phyloP scores from a whole-genome alignment of 2,888 invertebrate genomes.

The Panzeria rudis region DNA sequence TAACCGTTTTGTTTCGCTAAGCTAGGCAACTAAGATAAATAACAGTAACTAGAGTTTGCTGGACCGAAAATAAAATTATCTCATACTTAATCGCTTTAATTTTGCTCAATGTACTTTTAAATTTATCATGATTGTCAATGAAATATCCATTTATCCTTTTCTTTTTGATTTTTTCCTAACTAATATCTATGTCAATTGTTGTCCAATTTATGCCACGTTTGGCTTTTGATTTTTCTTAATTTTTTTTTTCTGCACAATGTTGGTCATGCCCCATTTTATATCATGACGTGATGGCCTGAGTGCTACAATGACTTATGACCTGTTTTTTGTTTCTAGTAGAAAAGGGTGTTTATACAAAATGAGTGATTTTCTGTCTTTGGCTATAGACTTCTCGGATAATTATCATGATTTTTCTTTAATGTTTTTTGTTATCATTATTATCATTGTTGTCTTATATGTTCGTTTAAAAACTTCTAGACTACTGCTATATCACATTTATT shows the following conservation, averaged over 20 bases:
- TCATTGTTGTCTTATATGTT: neutral
- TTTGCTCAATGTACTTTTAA: neutral
- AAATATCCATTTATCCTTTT: neutral
- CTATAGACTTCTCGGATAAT: conserved; percentile 39
- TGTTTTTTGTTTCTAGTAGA: conserved; percentile 12
- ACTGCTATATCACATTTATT: neutral
- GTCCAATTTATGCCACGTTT: conserved; percentile 21
- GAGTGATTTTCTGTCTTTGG: conserved; percentile 8
- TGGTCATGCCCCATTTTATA: conserved; percentile 49
- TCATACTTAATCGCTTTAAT: neutral
- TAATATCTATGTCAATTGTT: conserved; percentile 39
- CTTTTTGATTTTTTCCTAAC: neutral
- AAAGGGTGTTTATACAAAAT: conserved; percentile 12
- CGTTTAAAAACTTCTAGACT: neutral
- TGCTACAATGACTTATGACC: conserved; percentile 60
- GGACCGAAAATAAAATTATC: neutral
- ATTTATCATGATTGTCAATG: conserved; percentile 10
- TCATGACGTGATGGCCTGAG: conserved; percentile 33
- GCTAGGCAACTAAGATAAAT: too few species aligned
- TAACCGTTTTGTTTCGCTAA: too few species aligned
- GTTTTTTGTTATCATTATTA: neutral
- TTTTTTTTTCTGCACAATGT: neutral
- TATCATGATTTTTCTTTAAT: conserved; percentile 42
- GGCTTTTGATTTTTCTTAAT: neutral
- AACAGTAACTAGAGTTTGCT: too few species aligned